Percentiles rank a stretch among this genome's conserved stretches.
These are phyloP conservation scores for Falco novaeseelandiae DNA, from an alignment of 2,797 vertebrate species.

Conservation along the genomic window DNA sequence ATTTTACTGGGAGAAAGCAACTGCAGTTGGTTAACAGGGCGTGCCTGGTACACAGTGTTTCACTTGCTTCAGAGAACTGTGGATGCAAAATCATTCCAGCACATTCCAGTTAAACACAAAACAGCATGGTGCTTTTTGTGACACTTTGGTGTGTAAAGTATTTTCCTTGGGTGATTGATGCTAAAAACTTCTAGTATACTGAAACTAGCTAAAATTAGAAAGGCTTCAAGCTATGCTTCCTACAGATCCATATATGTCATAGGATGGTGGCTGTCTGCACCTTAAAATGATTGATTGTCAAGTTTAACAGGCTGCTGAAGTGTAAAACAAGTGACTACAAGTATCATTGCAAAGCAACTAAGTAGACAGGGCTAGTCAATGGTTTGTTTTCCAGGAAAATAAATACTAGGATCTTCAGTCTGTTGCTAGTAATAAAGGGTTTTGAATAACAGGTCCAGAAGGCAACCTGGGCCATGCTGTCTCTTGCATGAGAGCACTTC, in stretches of 20 bases:
- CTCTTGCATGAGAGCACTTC: neutral
- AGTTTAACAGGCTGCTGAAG: neutral
- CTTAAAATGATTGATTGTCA: neutral
- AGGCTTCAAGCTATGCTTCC: neutral
- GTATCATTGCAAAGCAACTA: neutral
- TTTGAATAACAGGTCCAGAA: neutral
- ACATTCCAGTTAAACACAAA: neutral
- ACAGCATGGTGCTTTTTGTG: neutral
- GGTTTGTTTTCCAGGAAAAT: neutral
- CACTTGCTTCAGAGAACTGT: neutral
- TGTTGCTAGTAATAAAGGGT: neutral
- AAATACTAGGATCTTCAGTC: neutral
- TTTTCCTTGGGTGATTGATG: neutral
- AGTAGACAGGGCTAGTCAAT: neutral
- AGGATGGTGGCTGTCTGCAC: neutral
- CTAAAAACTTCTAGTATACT: neutral
- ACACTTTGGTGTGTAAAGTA: neutral
- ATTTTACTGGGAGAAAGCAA: neutral
- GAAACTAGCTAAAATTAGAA: slow-evolving; percentile 9
- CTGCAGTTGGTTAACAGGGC: neutral
- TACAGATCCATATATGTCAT: neutral
- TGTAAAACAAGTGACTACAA: neutral
- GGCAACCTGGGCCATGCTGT: neutral
- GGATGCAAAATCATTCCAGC: neutral
- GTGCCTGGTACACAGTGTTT: accelerated